Evolutionary conservation across 2,888 invertebrate species (phyloP).

Genomic region (Eupeodes latifasciatus): DNA sequence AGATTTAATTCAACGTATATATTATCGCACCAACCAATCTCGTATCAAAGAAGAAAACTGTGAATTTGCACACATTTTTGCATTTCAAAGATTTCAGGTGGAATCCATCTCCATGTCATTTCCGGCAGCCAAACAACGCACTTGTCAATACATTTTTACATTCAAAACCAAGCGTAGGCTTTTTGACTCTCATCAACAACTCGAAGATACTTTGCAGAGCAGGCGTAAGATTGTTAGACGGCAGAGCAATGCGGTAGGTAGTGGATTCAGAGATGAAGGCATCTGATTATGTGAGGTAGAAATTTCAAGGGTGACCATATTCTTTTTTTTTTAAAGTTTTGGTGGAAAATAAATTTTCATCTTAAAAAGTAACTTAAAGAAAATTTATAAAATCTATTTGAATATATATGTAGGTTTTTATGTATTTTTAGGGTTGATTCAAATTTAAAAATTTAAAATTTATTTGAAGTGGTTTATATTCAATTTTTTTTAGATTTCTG

Average conservation of each 20-base stretch:
- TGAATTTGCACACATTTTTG: conserved; percentile 52
- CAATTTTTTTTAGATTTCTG: too few relatives aligned
- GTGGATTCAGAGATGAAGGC: conserved; percentile 11
- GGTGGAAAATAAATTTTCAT: not conserved
- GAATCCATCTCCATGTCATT: conserved; percentile 5
- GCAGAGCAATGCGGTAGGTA: conserved; percentile 38
- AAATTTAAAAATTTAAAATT: too few relatives aligned
- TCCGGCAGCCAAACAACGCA: conserved; percentile 47
- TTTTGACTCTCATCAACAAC: conserved; percentile 33
- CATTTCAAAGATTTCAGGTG: not conserved
- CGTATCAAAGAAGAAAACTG: not conserved
- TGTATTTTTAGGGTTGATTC: too few relatives aligned
- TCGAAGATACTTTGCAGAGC: not conserved
- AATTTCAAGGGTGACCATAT: conserved; percentile 14
- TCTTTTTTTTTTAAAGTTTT: not conserved
- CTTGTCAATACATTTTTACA: conserved; percentile 46
- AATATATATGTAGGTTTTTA: too few relatives aligned
- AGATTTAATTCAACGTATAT: not conserved
- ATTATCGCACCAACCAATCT: not conserved
- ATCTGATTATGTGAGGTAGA: not conserved
- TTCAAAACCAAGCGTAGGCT: conserved; percentile 49
- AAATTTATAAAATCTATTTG: not conserved
- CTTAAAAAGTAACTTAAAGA: not conserved
- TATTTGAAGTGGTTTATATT: too few relatives aligned
- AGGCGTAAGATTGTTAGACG: conserved; percentile 23